Percentiles rank a stretch among this genome's conserved stretches.
Conservation (phyloP, 2,888 invertebrate genomes). For the Druceiella hillmani region DNA sequence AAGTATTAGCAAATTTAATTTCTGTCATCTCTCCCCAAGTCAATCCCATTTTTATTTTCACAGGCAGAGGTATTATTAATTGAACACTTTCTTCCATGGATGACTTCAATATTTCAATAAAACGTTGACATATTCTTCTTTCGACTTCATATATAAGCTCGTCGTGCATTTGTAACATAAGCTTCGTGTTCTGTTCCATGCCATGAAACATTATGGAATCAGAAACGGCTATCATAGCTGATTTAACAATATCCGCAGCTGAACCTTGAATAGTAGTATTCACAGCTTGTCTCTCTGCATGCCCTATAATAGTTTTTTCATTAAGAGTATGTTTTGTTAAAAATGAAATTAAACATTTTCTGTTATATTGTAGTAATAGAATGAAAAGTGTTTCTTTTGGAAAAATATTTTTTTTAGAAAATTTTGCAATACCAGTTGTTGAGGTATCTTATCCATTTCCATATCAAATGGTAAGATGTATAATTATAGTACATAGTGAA, state of each 20-base stretch:
- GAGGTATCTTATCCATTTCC: too few species aligned
- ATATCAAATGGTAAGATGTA: too few species aligned
- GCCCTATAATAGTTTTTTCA: slow-evolving; percentile 47
- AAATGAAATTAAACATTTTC: too few species aligned
- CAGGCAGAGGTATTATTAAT: slow-evolving; percentile 76
- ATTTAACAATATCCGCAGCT: slow-evolving; percentile 93
- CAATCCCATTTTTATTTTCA: slow-evolving; percentile 76
- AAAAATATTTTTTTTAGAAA: too few species aligned
- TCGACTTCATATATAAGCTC: slow-evolving; percentile 91
- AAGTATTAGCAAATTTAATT: too few species aligned
- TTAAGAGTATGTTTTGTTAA: neutral
- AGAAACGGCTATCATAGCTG: slow-evolving; percentile 79
- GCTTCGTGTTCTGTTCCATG: slow-evolving; percentile 43
- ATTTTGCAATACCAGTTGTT: too few species aligned
- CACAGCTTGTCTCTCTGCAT: slow-evolving; percentile 93
- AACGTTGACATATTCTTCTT: slow-evolving; percentile 46
- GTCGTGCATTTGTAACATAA: slow-evolving; percentile 92
- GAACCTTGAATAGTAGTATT: slow-evolving; percentile 96
- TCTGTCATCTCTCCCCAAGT: too few species aligned
- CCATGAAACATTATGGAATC: slow-evolving; percentile 43
- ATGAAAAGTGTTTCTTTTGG: too few species aligned
- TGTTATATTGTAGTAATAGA: too few species aligned
- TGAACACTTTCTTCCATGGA: slow-evolving; percentile 76
- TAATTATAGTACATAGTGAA: too few species aligned
- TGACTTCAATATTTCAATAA: slow-evolving; percentile 60